These are phyloP conservation scores for Osmerus eperlanus DNA, from an alignment of 2,113 vertebrate species.

Conservation along the genomic window DNA sequence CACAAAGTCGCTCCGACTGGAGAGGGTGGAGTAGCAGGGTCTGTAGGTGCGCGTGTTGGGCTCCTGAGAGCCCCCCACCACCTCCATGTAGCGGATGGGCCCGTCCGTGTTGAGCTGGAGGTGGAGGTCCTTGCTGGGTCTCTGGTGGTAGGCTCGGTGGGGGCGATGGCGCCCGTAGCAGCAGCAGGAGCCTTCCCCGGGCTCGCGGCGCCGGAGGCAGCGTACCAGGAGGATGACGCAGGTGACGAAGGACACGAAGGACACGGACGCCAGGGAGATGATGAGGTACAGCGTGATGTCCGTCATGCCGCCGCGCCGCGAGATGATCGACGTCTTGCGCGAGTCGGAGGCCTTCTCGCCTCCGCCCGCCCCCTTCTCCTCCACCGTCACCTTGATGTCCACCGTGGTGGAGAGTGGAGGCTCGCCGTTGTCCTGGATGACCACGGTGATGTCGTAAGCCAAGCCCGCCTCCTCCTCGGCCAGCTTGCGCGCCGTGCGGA, in stretches of 20 bases:
- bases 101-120: conserved; percentile 85
- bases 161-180: conserved; percentile 71
- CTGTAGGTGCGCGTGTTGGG: conserved; percentile 79
- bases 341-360: conserved; percentile 66
- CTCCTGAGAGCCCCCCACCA: conserved; percentile 78
- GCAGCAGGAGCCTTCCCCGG: conserved; percentile 62
- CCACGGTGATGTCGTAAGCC: conserved; percentile 71
- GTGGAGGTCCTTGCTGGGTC: conserved; percentile 77
- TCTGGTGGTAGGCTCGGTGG: conserved; percentile 70
- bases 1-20: conserved; percentile 86
- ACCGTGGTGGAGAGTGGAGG: conserved; percentile 74
- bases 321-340: conserved; percentile 57
- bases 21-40: conserved; percentile 83
- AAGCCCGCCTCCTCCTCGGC: conserved; percentile 70
- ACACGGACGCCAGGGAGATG: conserved; percentile 81
- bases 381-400: conserved; percentile 77
- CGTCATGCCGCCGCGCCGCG: conserved; percentile 64
- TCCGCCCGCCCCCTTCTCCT: conserved; percentile 66
- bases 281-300: conserved; percentile 82
- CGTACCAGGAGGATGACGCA: conserved; percentile 73
- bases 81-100: conserved; percentile 88
- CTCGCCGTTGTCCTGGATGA: conserved; percentile 80
- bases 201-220: conserved; percentile 67
- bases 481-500: conserved; percentile 73
- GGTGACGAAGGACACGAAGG: conserved; percentile 76